Evolutionary conservation across 2,797 vertebrate species (phyloP).

Genomic region (Lacerta viridis): DNA sequence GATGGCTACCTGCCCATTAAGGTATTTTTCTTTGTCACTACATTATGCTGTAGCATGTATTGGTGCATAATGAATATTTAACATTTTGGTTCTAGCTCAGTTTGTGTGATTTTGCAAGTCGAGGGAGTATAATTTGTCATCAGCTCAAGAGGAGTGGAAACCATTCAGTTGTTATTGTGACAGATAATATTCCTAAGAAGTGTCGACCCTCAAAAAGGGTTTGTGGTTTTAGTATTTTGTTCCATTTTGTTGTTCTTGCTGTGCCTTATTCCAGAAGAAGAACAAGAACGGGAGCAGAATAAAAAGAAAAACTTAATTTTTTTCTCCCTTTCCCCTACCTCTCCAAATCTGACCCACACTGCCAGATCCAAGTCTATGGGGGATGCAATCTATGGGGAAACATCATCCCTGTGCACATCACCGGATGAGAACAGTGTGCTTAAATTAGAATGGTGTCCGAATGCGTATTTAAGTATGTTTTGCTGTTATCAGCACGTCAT

Average conservation of each 20-base stretch:
- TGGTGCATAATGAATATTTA: constrained; percentile 63
- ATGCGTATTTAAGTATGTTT: neutral
- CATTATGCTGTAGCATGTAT: constrained; percentile 52
- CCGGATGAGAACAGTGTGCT: neutral
- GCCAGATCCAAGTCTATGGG: neutral
- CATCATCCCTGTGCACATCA: neutral
- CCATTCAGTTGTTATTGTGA: constrained; percentile 13
- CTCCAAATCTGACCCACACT: neutral
- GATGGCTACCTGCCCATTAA: constrained; percentile 63
- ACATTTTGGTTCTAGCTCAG: neutral
- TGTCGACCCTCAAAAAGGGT: neutral
- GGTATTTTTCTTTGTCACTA: constrained; percentile 64
- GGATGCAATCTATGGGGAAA: neutral
- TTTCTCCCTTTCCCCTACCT: neutral
- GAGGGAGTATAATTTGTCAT: constrained; percentile 44
- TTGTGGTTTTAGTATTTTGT: neutral
- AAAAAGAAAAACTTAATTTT: neutral
- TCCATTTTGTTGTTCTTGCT: neutral
- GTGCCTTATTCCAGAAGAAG: too few species aligned
- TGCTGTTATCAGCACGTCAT: too few species aligned
- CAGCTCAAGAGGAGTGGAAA: constrained; percentile 48
- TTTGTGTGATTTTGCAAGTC: constrained; percentile 42
- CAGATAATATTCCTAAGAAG: constrained; percentile 13
- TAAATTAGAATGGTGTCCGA: neutral
- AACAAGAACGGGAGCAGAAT: neutral